A percentile compares a stretch with the other conserved stretches of the same genome.
Conservation (phyloP, 2,888 invertebrate genomes). For the Ctenicera cuprea region DNA sequence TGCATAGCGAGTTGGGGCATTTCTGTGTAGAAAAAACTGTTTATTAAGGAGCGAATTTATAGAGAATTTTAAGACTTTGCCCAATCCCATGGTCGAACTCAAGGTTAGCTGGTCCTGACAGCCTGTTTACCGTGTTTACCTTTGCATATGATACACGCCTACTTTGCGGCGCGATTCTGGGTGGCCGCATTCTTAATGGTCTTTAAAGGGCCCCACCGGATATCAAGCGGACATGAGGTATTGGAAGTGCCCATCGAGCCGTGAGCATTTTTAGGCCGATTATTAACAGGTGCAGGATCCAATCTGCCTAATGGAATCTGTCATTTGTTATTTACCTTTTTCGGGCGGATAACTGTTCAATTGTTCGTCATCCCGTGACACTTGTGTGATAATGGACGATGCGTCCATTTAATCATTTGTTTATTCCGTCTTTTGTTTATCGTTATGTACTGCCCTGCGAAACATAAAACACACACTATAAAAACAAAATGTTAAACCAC, state of each 20-base stretch:
- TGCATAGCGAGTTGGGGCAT: conserved; percentile 56
- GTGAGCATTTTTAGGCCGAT: background rate
- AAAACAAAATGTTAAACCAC: conserved; percentile 65
- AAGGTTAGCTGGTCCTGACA: conserved; percentile 66
- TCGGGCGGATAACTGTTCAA: conserved; percentile 93
- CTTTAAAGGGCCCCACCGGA: conserved; percentile 15
- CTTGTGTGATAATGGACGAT: conserved; percentile 99
- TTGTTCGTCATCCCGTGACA: conserved; percentile 98
- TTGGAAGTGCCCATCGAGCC: background rate
- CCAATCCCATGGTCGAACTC: conserved; percentile 64
- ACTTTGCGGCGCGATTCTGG: conserved; percentile 59
- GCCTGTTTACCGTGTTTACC: conserved; percentile 65
- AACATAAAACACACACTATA: conserved; percentile 57
- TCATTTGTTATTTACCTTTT: conserved; percentile 84
- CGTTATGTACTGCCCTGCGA: conserved; percentile 53
- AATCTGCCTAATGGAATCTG: conserved; percentile 52
- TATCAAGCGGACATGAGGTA: no score
- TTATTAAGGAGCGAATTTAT: conserved; percentile 59
- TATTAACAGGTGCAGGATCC: conserved; percentile 1
- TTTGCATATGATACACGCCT: conserved; percentile 66
- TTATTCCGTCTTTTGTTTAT: conserved; percentile 64
- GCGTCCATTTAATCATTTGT: conserved; percentile 94
- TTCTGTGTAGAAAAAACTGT: conserved; percentile 44
- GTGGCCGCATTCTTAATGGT: conserved; percentile 16
- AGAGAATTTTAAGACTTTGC: conserved; percentile 57